phyloP scores from a whole-genome alignment of 2,113 vertebrate species.

The Ellobius talpinus region DNA sequence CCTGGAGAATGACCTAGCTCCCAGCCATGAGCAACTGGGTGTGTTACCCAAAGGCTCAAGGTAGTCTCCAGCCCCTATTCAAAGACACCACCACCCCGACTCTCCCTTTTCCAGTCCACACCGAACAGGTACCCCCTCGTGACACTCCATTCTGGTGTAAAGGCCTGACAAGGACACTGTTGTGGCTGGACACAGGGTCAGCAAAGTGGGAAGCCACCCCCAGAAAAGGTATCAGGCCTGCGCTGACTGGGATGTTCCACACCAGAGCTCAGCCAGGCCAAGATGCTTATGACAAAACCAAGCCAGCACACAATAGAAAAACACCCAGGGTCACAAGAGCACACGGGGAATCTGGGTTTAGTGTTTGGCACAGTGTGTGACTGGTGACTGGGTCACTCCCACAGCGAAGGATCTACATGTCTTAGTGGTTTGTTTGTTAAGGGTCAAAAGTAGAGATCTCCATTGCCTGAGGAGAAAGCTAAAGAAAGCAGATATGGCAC shows the following conservation, averaged over 20 bases:
- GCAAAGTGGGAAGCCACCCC: not conserved
- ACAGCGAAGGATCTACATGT: conserved; percentile 62
- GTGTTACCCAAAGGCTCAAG: not conserved
- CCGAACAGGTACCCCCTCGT: not conserved
- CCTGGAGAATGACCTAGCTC: too few species aligned
- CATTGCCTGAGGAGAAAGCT: conserved; percentile 82
- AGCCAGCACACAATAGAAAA: conserved; percentile 34
- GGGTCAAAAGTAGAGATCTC: conserved; percentile 71
- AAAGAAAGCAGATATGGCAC: conserved; percentile 88
- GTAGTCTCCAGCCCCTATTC: not conserved
- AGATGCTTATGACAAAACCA: not conserved
- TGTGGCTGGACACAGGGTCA: not conserved
- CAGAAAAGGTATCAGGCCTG: not conserved
- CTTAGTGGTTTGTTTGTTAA: conserved; percentile 72
- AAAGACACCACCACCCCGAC: not conserved
- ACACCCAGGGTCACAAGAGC: conserved; percentile 76
- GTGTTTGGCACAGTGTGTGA: conserved; percentile 53
- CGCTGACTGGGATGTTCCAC: not conserved
- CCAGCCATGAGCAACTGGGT: not conserved
- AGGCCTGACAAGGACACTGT: not conserved
- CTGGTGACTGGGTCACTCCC: conserved; percentile 47
- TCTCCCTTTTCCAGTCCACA: not conserved
- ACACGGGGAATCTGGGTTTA: not conserved
- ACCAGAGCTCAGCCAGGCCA: not conserved
- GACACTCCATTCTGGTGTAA: not conserved